Evolutionary conservation across 2,113 vertebrate genomes (phyloP).

Genomic region (Miniopterus natalensis): DNA sequence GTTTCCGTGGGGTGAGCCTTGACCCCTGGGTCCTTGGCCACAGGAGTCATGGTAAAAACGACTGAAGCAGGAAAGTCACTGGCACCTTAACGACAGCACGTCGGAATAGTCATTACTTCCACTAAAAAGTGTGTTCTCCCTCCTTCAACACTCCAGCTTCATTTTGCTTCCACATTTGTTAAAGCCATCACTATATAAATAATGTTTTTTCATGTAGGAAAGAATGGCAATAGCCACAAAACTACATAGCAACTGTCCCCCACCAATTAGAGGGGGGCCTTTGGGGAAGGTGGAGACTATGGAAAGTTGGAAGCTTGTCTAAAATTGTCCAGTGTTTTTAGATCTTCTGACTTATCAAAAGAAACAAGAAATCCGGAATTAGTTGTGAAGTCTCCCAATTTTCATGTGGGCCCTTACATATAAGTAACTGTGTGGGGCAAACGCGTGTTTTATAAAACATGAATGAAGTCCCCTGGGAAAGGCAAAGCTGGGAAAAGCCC

Average conservation of each 20-base stretch:
- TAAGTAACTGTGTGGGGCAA: background rate
- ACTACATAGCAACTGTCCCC: background rate
- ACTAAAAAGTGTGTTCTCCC: background rate
- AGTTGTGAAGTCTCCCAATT: background rate
- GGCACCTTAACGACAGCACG: background rate
- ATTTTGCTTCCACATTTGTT: background rate
- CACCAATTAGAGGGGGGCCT: accelerated
- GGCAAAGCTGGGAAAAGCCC: background rate
- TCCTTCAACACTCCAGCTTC: background rate
- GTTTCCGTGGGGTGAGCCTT: background rate
- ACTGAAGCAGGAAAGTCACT: background rate
- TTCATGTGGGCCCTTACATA: background rate
- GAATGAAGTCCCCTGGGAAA: background rate
- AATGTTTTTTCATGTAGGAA: background rate
- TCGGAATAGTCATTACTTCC: background rate
- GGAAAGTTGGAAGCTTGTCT: background rate
- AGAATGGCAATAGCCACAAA: background rate
- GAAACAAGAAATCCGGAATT: background rate
- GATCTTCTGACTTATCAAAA: background rate
- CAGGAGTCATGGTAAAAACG: background rate
- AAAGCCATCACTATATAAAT: background rate
- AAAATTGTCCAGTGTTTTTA: background rate
- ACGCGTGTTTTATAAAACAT: background rate
- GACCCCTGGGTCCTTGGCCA: background rate
- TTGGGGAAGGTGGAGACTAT: background rate